Evolutionary conservation across 2,113 vertebrate genomes (phyloP).

Genomic region (Platichthys flesus): DNA sequence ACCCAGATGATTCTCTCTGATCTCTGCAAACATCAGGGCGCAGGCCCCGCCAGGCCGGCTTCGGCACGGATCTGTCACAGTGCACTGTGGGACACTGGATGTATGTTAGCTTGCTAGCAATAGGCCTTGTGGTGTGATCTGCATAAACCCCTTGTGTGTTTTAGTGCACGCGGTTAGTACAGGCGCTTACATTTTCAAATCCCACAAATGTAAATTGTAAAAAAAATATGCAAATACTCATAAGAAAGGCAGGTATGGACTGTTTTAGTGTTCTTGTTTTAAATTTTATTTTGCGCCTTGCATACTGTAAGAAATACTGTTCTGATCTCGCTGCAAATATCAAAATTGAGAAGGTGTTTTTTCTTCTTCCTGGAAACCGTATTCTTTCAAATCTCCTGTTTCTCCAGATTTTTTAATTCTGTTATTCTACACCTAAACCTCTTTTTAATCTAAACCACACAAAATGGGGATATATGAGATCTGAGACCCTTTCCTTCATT

Average conservation of each 20-base stretch:
- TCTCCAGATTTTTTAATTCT: conserved; percentile 34
- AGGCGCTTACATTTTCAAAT: conserved; percentile 41
- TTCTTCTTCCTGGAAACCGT: conserved; percentile 7
- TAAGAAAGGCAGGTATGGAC: conserved; percentile 28
- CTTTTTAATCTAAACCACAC: conserved; percentile 58
- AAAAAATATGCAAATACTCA: conserved; percentile 29
- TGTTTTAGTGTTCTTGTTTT: conserved; percentile 18
- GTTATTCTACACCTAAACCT: conserved; percentile 57
- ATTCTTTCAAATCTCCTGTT: conserved; percentile 29
- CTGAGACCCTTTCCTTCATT: conserved; percentile 69
- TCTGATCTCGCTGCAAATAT: conserved; percentile 17
- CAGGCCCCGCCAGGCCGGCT: conserved; percentile 75
- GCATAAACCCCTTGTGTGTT: conserved; percentile 61
- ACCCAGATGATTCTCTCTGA: conserved; percentile 85
- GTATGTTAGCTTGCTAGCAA: conserved; percentile 65
- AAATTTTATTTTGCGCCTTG: background rate
- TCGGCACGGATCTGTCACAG: conserved; percentile 75
- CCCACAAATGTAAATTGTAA: conserved; percentile 34
- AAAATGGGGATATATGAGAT: conserved; percentile 65
- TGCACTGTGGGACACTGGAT: conserved; percentile 70
- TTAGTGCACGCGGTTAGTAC: conserved; percentile 44
- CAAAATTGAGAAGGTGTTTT: background rate
- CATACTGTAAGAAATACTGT: background rate
- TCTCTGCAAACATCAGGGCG: conserved; percentile 82
- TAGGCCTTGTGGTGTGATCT: conserved; percentile 67